Percentiles rank a stretch among this genome's conserved stretches.
Conservation (phyloP, 2,797 vertebrate species). For the Borostomias antarcticus region DNA sequence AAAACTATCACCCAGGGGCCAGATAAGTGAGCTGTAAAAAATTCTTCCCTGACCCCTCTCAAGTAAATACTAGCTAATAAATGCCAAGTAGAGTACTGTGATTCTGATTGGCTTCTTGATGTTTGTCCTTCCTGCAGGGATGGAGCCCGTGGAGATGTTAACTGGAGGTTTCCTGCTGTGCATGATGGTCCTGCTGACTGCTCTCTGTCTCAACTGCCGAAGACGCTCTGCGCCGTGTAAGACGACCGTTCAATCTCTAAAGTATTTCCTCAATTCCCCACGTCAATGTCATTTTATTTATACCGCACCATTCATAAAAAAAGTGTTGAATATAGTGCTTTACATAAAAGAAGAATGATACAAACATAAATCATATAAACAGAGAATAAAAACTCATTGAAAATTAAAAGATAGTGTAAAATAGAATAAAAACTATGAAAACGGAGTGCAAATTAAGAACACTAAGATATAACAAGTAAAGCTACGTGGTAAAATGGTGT, state of each 20-base stretch:
- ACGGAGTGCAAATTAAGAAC: no score
- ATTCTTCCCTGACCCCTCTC: no score
- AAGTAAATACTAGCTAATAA: not conserved
- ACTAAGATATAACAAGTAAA: no score
- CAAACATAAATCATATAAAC: not conserved
- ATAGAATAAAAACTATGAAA: no score
- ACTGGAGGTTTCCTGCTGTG: constrained; percentile 45
- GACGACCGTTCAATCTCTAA: constrained; percentile 6
- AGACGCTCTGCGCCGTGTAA: constrained; percentile 56
- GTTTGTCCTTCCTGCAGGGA: constrained; percentile 37
- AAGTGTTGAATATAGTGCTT: not conserved
- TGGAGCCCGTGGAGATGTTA: constrained; percentile 52
- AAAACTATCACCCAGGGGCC: no score
- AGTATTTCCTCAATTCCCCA: not conserved
- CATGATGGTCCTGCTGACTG: constrained; percentile 50
- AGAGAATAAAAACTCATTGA: no score
- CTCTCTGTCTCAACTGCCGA: constrained; percentile 67
- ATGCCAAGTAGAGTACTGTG: not conserved
- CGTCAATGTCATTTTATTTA: no score
- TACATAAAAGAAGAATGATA: not conserved
- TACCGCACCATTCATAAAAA: not conserved
- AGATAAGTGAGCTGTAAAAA: no score
- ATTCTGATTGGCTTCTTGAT: not conserved
- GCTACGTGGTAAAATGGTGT: no score
- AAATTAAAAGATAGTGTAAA: no score